Evolutionary conservation across 2,113 vertebrate species (phyloP).

Genomic region (Daphoenositta chrysoptera): DNA sequence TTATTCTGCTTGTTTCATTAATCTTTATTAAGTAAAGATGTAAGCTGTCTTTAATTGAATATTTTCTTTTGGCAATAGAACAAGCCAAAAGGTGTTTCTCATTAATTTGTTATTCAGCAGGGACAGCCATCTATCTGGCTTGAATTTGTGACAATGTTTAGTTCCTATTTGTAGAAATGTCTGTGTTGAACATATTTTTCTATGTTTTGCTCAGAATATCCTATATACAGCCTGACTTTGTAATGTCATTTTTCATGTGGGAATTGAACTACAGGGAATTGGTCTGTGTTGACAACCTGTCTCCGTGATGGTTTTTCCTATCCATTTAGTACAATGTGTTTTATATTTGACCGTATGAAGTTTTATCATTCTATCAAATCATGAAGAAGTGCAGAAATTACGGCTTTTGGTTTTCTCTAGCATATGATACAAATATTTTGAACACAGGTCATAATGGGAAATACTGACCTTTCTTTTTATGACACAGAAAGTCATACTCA

Average conservation of each 20-base stretch:
- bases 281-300: conserved; percentile 58
- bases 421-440: conserved; percentile 17
- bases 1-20: conserved; percentile 62
- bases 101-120: conserved; percentile 67
- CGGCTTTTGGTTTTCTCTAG: conserved; percentile 9
- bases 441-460: not conserved
- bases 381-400: conserved; percentile 33
- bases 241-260: conserved; percentile 67
- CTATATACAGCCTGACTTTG: conserved; percentile 39
- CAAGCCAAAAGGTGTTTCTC: conserved; percentile 66
- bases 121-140: conserved; percentile 61
- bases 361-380: conserved; percentile 50
- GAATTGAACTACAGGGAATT: conserved; percentile 60
- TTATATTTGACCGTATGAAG: conserved; percentile 57
- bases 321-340: conserved; percentile 45
- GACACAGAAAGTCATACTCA: not conserved
- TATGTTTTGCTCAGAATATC: conserved; percentile 48
- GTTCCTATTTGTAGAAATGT: conserved; percentile 51
- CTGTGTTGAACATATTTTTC: conserved; percentile 56
- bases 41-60: conserved; percentile 56
- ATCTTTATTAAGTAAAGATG: conserved; percentile 72
- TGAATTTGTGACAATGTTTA: conserved; percentile 61
- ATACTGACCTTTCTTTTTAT: conserved; percentile 7
- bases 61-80: conserved; percentile 60
- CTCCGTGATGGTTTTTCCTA: conserved; percentile 54